Conservation (phyloP, 2,113 vertebrate species). For the Tetraodon nigroviridis region DNA sequence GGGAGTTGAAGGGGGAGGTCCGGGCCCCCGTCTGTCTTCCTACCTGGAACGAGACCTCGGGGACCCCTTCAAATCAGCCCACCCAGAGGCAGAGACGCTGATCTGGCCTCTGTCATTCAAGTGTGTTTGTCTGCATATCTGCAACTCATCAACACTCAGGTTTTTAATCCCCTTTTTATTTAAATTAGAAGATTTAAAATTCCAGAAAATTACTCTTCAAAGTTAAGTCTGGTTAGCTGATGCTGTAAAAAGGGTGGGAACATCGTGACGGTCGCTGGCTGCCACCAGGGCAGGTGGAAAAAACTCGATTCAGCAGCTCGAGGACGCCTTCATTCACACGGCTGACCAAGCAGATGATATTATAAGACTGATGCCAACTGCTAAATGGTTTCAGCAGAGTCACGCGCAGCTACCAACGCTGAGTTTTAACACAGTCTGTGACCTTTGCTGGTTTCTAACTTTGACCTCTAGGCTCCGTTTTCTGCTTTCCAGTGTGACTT, state of each 20-base stretch:
- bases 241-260: background rate
- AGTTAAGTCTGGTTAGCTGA: background rate
- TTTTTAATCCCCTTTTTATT: constrained; percentile 5
- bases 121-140: constrained; percentile 22
- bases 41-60: constrained; percentile 82
- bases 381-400: too few relatives aligned
- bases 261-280: too few relatives aligned
- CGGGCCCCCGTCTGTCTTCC: constrained; percentile 73
- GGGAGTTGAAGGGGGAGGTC: constrained; percentile 67
- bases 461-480: constrained; percentile 9
- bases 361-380: too few relatives aligned
- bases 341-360: too few relatives aligned
- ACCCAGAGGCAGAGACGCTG: constrained; percentile 81
- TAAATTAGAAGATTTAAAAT: background rate
- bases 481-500: constrained; percentile 19
- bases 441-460: background rate
- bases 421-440: too few relatives aligned
- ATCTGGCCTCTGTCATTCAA: constrained; percentile 58
- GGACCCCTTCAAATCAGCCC: constrained; percentile 79
- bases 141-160: constrained; percentile 4
- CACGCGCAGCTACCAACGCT: too few relatives aligned
- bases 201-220: background rate
- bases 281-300: too few relatives aligned
- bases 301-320: too few relatives aligned
- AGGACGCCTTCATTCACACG: too few relatives aligned